Conservation (phyloP, 2,888 invertebrate species). For the Nesidiocoris tenuis region DNA sequence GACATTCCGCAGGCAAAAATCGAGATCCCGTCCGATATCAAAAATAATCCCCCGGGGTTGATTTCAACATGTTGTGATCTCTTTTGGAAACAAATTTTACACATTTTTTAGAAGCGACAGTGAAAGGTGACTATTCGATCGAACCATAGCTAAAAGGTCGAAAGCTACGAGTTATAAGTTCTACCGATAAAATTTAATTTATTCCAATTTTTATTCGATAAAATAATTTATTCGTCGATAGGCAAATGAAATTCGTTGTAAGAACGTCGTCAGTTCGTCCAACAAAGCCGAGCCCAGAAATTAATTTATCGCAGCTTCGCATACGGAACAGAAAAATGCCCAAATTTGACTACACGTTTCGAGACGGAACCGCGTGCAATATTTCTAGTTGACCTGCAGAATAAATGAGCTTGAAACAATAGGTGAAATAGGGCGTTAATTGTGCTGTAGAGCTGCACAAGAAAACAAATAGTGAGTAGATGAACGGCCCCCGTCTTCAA, state of each 20-base stretch:
- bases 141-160: no score
- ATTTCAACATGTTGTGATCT: no score
- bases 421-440: conserved; percentile 9
- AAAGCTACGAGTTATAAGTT: no score
- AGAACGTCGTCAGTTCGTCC: neutral
- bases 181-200: neutral
- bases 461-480: neutral
- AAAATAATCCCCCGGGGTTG: no score
- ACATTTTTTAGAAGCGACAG: no score
- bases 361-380: neutral
- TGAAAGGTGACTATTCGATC: no score
- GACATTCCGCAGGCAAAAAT: neutral
- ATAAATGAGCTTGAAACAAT: neutral
- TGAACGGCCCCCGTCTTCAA: conserved; percentile 6
- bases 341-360: neutral
- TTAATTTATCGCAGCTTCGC: neutral
- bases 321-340: no score
- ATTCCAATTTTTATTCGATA: neutral
- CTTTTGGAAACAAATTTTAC: no score
- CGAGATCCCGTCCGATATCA: neutral
- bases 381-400: neutral
- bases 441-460: neutral
- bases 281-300: neutral
- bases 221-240: neutral
- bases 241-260: neutral